Conservation (phyloP, 2,888 invertebrate species). For the Acanthococcus lagerstroemiae region DNA sequence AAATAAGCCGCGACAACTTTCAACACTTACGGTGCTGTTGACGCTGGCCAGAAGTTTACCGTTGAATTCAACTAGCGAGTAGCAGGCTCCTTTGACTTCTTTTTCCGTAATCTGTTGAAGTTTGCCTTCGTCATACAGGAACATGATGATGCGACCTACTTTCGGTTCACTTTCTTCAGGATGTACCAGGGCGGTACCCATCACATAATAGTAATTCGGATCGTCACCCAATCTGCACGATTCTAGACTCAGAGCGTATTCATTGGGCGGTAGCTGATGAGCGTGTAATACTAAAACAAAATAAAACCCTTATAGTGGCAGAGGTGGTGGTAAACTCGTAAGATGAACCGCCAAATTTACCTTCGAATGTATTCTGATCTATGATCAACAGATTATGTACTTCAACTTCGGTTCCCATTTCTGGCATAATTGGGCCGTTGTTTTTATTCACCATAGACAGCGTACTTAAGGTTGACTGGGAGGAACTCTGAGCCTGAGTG, state of each 20-base stretch:
- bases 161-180: slow-evolving; percentile 95
- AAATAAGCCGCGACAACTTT: neutral
- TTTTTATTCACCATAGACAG: slow-evolving; percentile 39
- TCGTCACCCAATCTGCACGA: slow-evolving; percentile 88
- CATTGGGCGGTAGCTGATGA: slow-evolving; percentile 81
- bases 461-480: slow-evolving; percentile 46
- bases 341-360: slow-evolving; percentile 39
- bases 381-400: slow-evolving; percentile 81
- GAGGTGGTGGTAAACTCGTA: neutral
- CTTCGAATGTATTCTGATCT: slow-evolving; percentile 94
- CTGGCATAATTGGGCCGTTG: slow-evolving; percentile 38
- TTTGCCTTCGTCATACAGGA: slow-evolving; percentile 82
- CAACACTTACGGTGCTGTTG: slow-evolving; percentile 74
- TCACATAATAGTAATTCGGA: slow-evolving; percentile 79
- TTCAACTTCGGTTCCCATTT: slow-evolving; percentile 76
- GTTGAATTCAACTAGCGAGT: slow-evolving; percentile 86
- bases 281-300: slow-evolving; percentile 71
- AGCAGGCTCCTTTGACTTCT: slow-evolving; percentile 92
- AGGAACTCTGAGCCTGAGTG: slow-evolving; percentile 59
- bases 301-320: neutral
- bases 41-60: slow-evolving; percentile 91
- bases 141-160: slow-evolving; percentile 79
- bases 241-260: slow-evolving; percentile 82
- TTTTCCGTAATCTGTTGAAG: slow-evolving; percentile 81
- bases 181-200: slow-evolving; percentile 87